Evolutionary conservation across 1,140 invertebrate species (phyloP).

Genomic region (Conus ventricosus): DNA sequence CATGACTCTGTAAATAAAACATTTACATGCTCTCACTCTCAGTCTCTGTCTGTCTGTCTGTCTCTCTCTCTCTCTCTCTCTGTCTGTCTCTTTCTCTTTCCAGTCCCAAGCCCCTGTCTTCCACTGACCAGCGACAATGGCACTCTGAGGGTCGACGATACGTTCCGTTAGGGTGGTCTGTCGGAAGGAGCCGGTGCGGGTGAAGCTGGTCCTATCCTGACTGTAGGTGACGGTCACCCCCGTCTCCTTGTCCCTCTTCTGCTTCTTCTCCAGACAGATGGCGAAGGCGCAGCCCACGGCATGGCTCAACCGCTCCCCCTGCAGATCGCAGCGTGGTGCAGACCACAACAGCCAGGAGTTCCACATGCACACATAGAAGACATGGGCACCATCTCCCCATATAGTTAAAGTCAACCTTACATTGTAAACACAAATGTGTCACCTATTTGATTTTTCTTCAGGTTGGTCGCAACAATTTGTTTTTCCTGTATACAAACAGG

Average conservation of each 20-base stretch:
- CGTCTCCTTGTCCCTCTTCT: conserved; percentile 96
- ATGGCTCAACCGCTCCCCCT: conserved; percentile 97
- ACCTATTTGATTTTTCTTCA: too few species aligned
- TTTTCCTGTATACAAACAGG: too few species aligned
- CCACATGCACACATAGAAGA: conserved; percentile 11
- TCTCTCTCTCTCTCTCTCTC: background rate
- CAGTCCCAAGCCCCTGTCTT: background rate
- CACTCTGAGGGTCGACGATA: conserved; percentile 79
- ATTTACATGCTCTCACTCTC: background rate
- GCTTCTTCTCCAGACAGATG: conserved; percentile 97
- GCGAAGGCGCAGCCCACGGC: conserved; percentile 99
- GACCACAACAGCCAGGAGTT: background rate
- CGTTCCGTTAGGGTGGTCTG: conserved; percentile 86
- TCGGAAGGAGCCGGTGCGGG: conserved; percentile 92
- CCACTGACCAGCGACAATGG: conserved; percentile 72
- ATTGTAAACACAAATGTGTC: too few species aligned
- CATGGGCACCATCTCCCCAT: conserved; percentile 25
- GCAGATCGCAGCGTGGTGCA: conserved; percentile 1
- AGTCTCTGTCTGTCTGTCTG: background rate
- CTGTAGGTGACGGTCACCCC: conserved; percentile 93
- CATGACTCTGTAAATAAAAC: too few species aligned
- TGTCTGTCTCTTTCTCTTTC: background rate
- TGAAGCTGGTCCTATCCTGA: conserved; percentile 94
- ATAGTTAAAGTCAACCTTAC: background rate
- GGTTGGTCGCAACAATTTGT: too few species aligned